These are phyloP conservation scores for Drosophila dunni DNA, from an alignment of 1,140 invertebrate species.

Conservation along the genomic window DNA sequence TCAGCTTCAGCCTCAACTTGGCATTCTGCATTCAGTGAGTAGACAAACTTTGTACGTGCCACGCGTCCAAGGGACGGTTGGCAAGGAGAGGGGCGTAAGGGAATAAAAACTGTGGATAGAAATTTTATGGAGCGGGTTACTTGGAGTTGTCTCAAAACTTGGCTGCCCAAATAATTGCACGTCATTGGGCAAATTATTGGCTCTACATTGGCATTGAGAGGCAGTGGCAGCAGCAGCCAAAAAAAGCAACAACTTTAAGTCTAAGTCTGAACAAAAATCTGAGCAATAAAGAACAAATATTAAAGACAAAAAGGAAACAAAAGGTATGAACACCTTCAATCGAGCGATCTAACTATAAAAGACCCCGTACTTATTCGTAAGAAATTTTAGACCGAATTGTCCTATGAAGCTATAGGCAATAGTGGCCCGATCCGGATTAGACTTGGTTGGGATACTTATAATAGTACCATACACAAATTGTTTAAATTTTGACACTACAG, in stretches of 20 bases:
- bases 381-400: no score
- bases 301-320: background rate
- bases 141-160: conserved; percentile 50
- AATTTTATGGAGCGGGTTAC: background rate
- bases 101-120: no score
- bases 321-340: no score
- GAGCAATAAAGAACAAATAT: background rate
- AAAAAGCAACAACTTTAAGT: conserved; percentile 12
- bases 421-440: no score
- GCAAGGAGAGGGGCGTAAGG: no score
- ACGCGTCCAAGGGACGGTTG: conserved; percentile 31
- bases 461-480: no score
- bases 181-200: conserved; percentile 79
- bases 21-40: conserved; percentile 56
- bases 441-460: no score
- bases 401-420: no score
- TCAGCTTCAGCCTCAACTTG: conserved; percentile 30
- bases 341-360: no score
- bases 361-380: no score
- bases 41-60: conserved; percentile 81
- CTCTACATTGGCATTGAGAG: conserved; percentile 9
- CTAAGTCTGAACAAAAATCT: background rate
- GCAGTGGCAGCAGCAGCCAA: background rate
- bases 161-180: conserved; percentile 72
- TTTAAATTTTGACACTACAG: no score